A percentile compares a stretch with the other conserved stretches of the same genome.
phyloP scores from a whole-genome alignment of 2,797 vertebrate genomes.

The Lophius americanus region DNA sequence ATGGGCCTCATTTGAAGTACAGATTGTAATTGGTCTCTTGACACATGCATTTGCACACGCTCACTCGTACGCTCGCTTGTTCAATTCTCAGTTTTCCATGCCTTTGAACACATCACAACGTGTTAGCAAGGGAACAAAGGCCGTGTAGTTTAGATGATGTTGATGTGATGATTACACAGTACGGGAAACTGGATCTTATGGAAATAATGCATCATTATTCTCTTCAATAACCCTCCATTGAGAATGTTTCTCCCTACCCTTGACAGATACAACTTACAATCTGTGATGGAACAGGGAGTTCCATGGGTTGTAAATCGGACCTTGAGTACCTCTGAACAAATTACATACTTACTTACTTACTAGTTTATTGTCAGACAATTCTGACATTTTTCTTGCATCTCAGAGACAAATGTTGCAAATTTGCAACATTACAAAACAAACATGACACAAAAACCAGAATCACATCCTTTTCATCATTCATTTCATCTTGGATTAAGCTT shows the following conservation, averaged over 20 bases:
- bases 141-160: conserved; percentile 61
- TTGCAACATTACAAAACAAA: no score
- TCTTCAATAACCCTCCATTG: conserved; percentile 27
- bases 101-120: conserved; percentile 75
- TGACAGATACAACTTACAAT: conserved; percentile 2
- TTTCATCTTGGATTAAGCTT: no score
- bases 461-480: no score
- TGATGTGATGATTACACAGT: conserved; percentile 73
- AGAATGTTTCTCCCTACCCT: conserved; percentile 32
- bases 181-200: conserved; percentile 60
- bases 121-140: conserved; percentile 72
- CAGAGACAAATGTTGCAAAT: no score
- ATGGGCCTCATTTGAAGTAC: conserved; percentile 68
- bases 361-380: no score
- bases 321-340: neutral
- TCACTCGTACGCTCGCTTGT: conserved; percentile 25
- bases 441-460: no score
- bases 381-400: no score
- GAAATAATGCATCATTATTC: conserved; percentile 63
- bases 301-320: conserved; percentile 1
- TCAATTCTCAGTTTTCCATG: conserved; percentile 57
- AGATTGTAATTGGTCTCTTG: conserved; percentile 77
- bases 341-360: no score
- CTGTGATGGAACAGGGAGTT: neutral
- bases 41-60: conserved; percentile 44